Evolutionary conservation across 2,888 invertebrate genomes (phyloP).

Genomic region (Neocrepidodera transversa): DNA sequence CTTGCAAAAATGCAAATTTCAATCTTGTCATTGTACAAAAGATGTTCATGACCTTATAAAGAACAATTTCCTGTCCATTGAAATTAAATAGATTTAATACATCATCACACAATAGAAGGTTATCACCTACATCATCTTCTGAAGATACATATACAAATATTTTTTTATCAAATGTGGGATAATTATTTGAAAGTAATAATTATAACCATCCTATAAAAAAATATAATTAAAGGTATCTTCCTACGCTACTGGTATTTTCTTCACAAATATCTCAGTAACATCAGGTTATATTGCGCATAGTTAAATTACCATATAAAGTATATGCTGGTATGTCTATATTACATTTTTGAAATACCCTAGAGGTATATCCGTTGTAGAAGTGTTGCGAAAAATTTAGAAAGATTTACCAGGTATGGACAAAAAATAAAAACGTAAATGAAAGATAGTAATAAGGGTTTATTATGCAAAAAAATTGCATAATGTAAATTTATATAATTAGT

Average conservation of each 20-base stretch:
- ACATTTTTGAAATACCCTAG: slow-evolving; percentile 29
- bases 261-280: background rate
- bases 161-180: no score
- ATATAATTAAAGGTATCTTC: background rate
- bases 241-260: background rate
- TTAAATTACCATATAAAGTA: slow-evolving; percentile 30
- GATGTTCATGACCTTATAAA: no score
- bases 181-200: no score
- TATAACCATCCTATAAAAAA: no score
- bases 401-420: background rate
- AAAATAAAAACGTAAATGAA: no score
- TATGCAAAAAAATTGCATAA: no score
- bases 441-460: no score
- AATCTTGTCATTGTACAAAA: no score
- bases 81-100: background rate
- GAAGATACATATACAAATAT: no score
- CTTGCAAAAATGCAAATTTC: no score
- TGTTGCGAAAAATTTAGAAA: slow-evolving; percentile 11
- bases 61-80: no score
- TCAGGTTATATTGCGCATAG: slow-evolving; percentile 18
- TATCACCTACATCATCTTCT: background rate
- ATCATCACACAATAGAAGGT: background rate
- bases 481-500: no score
- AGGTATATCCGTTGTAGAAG: slow-evolving; percentile 11
- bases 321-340: slow-evolving; percentile 3